A percentile compares a stretch with the other conserved stretches of the same genome.
These are phyloP conservation scores for Hirundo rustica DNA, from an alignment of 2,797 vertebrate species.

Conservation along the genomic window DNA sequence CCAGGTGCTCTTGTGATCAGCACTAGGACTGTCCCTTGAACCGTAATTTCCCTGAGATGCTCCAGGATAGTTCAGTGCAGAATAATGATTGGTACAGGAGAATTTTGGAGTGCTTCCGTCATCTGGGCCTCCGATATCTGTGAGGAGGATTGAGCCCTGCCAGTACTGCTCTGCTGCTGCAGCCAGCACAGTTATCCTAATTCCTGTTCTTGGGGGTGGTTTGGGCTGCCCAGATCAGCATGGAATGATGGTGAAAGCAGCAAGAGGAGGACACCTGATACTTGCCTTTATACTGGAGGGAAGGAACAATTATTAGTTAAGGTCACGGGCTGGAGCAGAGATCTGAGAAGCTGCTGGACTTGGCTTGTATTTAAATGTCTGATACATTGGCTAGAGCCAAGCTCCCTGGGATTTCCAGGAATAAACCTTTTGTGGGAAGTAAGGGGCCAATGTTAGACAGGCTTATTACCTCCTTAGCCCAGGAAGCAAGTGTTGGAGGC, in stretches of 20 bases:
- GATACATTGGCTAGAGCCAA: neutral
- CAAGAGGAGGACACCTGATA: neutral
- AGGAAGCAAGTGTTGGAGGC: neutral
- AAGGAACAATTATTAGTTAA: neutral
- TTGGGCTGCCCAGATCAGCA: neutral
- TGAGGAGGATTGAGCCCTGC: neutral
- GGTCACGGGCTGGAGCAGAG: neutral
- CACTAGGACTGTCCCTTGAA: neutral
- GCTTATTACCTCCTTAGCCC: neutral
- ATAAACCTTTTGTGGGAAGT: neutral
- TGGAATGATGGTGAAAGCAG: neutral
- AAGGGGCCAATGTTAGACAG: neutral
- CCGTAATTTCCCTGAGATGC: neutral
- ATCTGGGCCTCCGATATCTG: accelerated
- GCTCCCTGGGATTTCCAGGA: neutral
- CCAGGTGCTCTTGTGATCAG: neutral
- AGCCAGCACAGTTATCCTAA: neutral
- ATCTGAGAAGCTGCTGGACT: neutral
- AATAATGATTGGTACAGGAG: neutral
- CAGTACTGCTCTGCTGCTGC: neutral
- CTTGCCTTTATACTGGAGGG: neutral
- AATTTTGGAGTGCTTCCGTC: neutral
- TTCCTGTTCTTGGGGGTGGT: neutral
- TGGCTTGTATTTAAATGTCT: slow-evolving; percentile 1
- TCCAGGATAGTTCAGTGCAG: neutral